A percentile compares a stretch with the other conserved stretches of the same genome.
Conservation (phyloP, 2,797 vertebrate genomes). For the Cynodonichthys magdalenae region DNA sequence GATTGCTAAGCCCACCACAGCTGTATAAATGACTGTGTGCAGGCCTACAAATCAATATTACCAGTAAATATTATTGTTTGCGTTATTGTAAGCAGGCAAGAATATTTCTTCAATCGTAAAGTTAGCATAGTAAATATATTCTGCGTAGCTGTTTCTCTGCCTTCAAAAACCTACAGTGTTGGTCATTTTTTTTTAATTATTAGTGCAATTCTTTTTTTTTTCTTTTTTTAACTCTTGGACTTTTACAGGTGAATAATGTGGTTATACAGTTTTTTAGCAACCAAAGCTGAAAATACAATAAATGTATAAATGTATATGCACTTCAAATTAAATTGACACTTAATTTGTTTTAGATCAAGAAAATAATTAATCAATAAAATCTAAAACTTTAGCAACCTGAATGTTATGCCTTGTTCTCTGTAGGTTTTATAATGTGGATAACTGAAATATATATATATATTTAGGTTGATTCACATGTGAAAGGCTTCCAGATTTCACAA, state of each 20-base stretch:
- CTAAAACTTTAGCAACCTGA: background rate
- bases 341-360: background rate
- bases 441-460: no score
- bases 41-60: constrained; percentile 69
- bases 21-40: constrained; percentile 62
- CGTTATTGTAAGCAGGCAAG: constrained; percentile 27
- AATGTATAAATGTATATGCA: background rate
- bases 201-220: background rate
- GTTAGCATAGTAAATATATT: background rate
- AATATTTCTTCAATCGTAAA: constrained; percentile 11
- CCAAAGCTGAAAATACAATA: background rate
- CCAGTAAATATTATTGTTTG: constrained; percentile 57
- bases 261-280: background rate
- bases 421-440: no score
- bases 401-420: no score
- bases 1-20: constrained; percentile 66
- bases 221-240: constrained; percentile 4
- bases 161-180: background rate
- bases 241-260: background rate
- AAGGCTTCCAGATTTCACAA: background rate
- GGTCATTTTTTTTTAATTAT: background rate
- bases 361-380: background rate
- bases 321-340: background rate
- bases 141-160: background rate
- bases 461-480: no score